phyloP scores from a whole-genome alignment of 2,888 invertebrate species.

The Labia minor region DNA sequence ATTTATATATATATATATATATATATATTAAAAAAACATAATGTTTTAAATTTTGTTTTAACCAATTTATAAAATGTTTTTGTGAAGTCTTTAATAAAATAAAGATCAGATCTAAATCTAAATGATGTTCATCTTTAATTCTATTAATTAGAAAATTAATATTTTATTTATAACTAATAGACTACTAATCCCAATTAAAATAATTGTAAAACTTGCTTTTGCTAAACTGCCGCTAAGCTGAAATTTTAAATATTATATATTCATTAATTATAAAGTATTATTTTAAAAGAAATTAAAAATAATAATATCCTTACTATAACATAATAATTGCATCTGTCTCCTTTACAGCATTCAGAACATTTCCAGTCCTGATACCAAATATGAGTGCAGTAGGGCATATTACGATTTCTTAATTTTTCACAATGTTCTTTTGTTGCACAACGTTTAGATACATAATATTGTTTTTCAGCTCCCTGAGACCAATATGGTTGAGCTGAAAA shows the following conservation, averaged over 20 bases:
- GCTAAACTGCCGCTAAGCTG: conserved; percentile 25
- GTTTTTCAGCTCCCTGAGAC: conserved; percentile 84
- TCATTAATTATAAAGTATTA: neutral
- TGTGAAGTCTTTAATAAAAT: too few relatives aligned
- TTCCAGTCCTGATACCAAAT: conserved; percentile 96
- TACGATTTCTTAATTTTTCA: conserved; percentile 53
- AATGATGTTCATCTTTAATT: too few relatives aligned
- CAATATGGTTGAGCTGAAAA: conserved; percentile 77
- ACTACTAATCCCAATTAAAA: conserved; percentile 8
- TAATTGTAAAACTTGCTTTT: conserved; percentile 19
- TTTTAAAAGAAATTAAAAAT: neutral
- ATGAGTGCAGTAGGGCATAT: conserved; percentile 71
- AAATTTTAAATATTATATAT: conserved; percentile 8
- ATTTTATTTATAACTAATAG: neutral
- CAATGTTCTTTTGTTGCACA: conserved; percentile 77
- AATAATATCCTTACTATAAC: conserved; percentile 65
- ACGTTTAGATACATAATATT: conserved; percentile 82
- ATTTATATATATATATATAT: neutral
- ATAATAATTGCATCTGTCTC: conserved; percentile 91
- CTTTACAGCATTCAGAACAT: conserved; percentile 90
- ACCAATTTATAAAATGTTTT: neutral
- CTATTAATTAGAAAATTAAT: neutral
- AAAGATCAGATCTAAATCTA: too few relatives aligned
- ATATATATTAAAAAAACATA: neutral
- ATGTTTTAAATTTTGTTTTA: neutral